Evolutionary conservation across 1,140 invertebrate genomes (phyloP), one percentile per base, ranked within the genome.

Genomic region (Parasteatoda tepidariorum): DNA sequence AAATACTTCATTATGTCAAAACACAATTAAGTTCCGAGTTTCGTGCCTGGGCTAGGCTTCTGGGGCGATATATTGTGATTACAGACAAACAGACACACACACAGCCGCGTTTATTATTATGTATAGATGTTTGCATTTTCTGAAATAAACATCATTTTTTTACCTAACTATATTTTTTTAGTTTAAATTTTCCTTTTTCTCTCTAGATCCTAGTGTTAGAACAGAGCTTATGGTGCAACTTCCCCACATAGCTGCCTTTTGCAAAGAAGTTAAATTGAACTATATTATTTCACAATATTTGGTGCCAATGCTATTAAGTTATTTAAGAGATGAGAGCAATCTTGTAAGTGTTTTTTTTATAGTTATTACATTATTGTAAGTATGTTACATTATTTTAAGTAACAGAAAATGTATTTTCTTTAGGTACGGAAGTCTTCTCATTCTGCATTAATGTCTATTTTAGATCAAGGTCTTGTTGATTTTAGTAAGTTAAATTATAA

Each of bases 211-310:
- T 9, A 87, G 88, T 22, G 90, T 93, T 9, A 88, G 92, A 48
- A 90, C 90, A 26, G 92, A 93, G 85, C 86, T 93, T 86, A 90
- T 93, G 87, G 92, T 93, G 84, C 92, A 93, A 85, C 88, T 93
- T 38, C 92, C 92, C 2, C 90, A 92, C 84, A 90, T 93, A 75
- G 92, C 92, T 31, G 89, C 91, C 74, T 90, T 92, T 84, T 92
- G 91, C 85, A 90, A 91, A 83, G 91, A 93, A 85, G 87, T 89
- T 55, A 88, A 90, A 31, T 89, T 91, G 67, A 87, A 89, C 15
- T 85, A 89, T 76, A 84, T 91, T 31, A 88, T 90, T 62, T 88
- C 90, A 18, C 87, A 88, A 54, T 90, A 92, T 82, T 88, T 94
- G 62, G 88, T 93, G 48, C 91, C 91, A 59, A 90, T 93, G 86